These are phyloP conservation scores for Gallinago media DNA, from an alignment of 2,113 vertebrate species.

Conservation along the genomic window DNA sequence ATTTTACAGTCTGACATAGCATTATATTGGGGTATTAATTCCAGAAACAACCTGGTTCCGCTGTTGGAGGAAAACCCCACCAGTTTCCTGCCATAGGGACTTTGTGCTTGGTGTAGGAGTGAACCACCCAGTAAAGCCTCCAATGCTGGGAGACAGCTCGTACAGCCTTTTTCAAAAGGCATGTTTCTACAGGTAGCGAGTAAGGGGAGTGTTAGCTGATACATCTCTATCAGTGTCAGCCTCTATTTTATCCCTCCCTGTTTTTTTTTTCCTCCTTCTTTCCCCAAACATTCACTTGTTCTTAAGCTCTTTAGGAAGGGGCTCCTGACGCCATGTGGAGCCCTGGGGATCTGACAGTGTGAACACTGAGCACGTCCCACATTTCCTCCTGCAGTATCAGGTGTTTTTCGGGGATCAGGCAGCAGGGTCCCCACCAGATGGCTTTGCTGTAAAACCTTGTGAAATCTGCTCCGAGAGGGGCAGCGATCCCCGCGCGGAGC, in stretches of 20 bases:
- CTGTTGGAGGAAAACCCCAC: background rate
- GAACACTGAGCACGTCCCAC: background rate
- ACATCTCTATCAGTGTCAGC: background rate
- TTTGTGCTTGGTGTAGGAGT: background rate
- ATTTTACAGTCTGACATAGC: background rate
- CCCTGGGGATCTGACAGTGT: background rate
- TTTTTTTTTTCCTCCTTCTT: background rate
- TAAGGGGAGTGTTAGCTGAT: background rate
- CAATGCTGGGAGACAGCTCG: background rate
- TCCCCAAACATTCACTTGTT: background rate
- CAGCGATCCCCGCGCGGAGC: background rate
- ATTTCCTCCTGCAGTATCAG: background rate
- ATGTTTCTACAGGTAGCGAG: background rate
- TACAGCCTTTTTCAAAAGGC: background rate
- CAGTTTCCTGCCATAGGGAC: background rate
- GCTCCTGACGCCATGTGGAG: background rate
- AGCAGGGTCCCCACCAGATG: background rate
- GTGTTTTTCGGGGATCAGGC: background rate
- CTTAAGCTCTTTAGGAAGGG: background rate
- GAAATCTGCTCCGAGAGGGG: constrained; percentile 13
- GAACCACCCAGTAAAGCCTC: background rate
- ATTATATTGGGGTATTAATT: background rate
- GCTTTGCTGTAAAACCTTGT: background rate
- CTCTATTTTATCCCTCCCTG: background rate
- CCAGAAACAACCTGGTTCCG: background rate